Conservation (phyloP, 2,113 vertebrate genomes). For the Silurus meridionalis region DNA sequence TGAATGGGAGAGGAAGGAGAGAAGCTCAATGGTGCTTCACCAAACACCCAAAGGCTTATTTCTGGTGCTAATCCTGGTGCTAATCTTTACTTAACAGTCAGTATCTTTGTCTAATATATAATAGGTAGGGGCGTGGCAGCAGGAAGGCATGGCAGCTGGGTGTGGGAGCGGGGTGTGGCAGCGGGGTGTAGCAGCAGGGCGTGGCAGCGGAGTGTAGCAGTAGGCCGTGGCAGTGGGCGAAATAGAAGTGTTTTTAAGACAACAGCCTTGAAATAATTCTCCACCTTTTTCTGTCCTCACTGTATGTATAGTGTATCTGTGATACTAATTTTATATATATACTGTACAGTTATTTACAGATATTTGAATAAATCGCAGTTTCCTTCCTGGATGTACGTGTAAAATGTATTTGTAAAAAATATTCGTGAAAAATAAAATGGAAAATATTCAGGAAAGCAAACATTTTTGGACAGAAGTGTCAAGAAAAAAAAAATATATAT, state of each 20-base stretch:
- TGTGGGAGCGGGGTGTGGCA: no score
- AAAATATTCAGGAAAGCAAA: constrained; percentile 48
- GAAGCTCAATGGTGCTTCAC: constrained; percentile 32
- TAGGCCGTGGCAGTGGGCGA: neutral
- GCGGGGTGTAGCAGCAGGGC: no score
- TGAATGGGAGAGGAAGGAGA: constrained; percentile 16
- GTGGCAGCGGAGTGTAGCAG: no score
- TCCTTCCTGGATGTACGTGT: constrained; percentile 64
- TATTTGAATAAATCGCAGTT: constrained; percentile 57
- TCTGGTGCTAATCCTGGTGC: constrained; percentile 35
- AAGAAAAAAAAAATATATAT: no score
- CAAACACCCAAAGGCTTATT: neutral
- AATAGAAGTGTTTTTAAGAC: neutral
- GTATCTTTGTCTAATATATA: neutral
- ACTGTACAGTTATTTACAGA: constrained; percentile 73
- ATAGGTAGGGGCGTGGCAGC: neutral
- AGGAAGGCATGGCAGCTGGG: neutral
- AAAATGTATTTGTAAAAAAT: constrained; percentile 49
- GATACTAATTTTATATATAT: constrained; percentile 71
- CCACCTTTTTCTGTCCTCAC: constrained; percentile 46
- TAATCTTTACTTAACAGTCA: constrained; percentile 4
- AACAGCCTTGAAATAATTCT: neutral
- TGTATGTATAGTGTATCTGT: constrained; percentile 65
- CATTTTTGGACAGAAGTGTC: neutral
- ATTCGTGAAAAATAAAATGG: constrained; percentile 55